Evolutionary conservation across 2,797 vertebrate species (phyloP), one percentile per base, ranked within the genome.

Genomic region (Paedocypris micromegethes): DNA sequence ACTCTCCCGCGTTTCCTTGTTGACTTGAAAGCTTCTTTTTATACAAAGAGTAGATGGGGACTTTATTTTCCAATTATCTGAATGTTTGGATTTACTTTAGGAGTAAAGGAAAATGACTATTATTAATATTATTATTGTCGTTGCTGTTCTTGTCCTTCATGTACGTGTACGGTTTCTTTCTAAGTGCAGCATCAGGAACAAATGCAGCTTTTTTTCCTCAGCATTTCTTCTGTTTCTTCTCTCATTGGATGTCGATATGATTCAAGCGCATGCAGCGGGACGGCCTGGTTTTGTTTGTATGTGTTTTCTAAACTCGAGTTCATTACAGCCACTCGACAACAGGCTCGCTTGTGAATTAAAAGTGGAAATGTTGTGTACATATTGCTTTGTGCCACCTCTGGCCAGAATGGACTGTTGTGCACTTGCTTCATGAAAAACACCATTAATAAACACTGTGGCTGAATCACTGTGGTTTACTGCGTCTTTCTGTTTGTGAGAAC

Each of bases 371-470:
- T 90, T 93, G 93, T 91, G 93, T 96, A 94, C 97, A 94, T 92
- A 96, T 94, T 92, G 93, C 91, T 93, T 93, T 90, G 89, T 93
- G 90, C 90, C 91, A 91, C 92, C 90, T 90, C 88, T 92, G 84
- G 80, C 91, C 93, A 91, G 93, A 92, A 91, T 92, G 92, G 93
- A 95, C 89, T 95, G 92, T 93, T 90, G 93, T 96, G 93, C 92
- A 96, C 93, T 94, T 95, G 93, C 96, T 94, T 97, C 93, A 94
- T 93, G 91, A 92, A 95, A 75, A 92, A 91, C 94, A 94, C 92
- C 94, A 62, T 93, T 96, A 97, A 97, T 98, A 96, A 96, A 94
- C 88, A 88, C 88, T 89, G 88, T 91, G 90, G 89, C 89, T 83
- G 88, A 87, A 85, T 87, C 23, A 23, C 23, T 23, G 23, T 23